Conservation (phyloP, 2,113 vertebrate genomes). For the Mobula birostris region DNA sequence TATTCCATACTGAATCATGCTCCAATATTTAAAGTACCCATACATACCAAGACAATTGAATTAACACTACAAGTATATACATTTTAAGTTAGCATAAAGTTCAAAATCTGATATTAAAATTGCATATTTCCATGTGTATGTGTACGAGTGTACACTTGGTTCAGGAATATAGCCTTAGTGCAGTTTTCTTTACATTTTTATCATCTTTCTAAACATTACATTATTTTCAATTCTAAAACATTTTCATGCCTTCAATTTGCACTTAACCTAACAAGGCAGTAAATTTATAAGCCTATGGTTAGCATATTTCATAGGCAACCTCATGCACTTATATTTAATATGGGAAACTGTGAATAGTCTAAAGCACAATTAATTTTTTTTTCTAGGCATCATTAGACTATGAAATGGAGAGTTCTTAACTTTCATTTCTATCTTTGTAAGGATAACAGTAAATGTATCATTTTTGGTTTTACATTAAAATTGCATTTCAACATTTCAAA, state of each 20-base stretch:
- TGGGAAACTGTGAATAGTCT: not conserved
- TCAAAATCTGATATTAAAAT: conserved; percentile 1
- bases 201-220: not conserved
- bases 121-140: not conserved
- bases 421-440: not conserved
- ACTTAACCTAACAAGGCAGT: not conserved
- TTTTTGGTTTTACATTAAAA: not conserved
- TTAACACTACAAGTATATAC: conserved; percentile 18
- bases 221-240: conserved; percentile 7
- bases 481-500: not conserved
- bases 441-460: not conserved
- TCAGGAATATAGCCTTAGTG: not conserved
- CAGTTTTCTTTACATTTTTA: conserved; percentile 6
- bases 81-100: conserved; percentile 3
- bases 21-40: not conserved
- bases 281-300: not conserved
- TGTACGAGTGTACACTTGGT: not conserved
- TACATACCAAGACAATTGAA: conserved; percentile 15
- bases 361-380: not conserved
- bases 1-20: conserved; percentile 30
- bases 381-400: not conserved
- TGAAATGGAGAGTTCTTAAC: not conserved
- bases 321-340: conserved; percentile 32
- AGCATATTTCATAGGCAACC: conserved; percentile 27
- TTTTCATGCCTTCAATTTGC: conserved; percentile 9